Conservation (phyloP, 2,797 vertebrate species). For the Acanthurus leucopareius region DNA sequence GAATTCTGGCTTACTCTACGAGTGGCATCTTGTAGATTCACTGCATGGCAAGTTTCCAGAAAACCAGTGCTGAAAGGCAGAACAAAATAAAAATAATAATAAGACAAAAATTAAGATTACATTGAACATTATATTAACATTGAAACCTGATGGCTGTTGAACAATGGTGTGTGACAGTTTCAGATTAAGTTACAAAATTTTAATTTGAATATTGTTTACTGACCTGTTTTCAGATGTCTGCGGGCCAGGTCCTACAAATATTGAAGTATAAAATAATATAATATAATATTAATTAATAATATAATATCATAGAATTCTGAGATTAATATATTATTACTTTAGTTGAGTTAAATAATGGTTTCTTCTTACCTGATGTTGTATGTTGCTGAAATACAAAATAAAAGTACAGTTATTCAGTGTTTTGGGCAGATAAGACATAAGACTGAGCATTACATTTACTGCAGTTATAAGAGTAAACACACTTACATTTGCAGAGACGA, state of each 20-base stretch:
- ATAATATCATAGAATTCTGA: too few species aligned
- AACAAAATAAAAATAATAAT: background rate
- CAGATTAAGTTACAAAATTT: background rate
- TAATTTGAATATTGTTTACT: slow-evolving; percentile 15
- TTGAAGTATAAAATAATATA: background rate
- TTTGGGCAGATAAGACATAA: background rate
- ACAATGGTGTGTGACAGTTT: background rate
- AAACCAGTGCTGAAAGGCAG: background rate
- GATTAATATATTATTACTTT: too few species aligned
- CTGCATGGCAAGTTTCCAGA: slow-evolving; percentile 27
- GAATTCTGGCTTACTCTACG: slow-evolving; percentile 31
- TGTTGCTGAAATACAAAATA: slow-evolving; percentile 48
- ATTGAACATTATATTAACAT: background rate
- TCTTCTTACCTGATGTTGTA: slow-evolving; percentile 44
- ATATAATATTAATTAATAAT: too few species aligned
- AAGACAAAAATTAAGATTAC: slow-evolving; percentile 6
- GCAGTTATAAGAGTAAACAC: background rate
- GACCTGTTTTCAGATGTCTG: slow-evolving; percentile 38
- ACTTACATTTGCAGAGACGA: slow-evolving; percentile 56
- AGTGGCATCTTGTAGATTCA: slow-evolving; percentile 35
- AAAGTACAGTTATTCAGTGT: slow-evolving; percentile 3
- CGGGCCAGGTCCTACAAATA: slow-evolving; percentile 27
- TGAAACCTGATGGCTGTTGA: background rate
- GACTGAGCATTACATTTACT: background rate
- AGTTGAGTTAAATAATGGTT: background rate